Evolutionary conservation across 2,113 vertebrate genomes (phyloP).

Genomic region (Nasalis larvatus): DNA sequence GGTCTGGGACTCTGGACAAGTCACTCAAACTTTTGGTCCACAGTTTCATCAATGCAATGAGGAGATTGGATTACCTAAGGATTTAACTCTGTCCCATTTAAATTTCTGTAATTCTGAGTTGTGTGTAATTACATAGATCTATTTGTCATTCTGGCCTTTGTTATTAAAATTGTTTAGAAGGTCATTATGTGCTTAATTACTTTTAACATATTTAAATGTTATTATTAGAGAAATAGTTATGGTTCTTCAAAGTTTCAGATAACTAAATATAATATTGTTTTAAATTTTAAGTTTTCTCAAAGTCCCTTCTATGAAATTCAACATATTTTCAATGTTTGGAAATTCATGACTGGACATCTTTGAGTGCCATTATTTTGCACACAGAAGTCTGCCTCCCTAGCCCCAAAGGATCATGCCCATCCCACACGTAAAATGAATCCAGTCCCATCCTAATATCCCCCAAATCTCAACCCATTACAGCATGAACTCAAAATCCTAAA

Average conservation of each 20-base stretch:
- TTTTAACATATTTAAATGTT: background rate
- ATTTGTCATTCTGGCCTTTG: background rate
- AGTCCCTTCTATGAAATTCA: background rate
- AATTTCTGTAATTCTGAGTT: background rate
- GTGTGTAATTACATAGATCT: no score
- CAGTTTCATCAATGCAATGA: background rate
- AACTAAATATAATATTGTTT: background rate
- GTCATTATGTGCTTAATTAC: background rate
- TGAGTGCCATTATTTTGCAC: fast-evolving
- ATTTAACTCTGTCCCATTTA: background rate
- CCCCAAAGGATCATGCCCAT: fast-evolving
- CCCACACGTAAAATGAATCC: background rate
- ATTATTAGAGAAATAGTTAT: background rate
- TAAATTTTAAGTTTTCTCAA: background rate
- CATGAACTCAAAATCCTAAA: background rate
- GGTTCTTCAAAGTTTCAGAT: background rate
- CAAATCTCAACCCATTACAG: background rate
- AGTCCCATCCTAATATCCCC: no score
- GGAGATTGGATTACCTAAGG: fast-evolving
- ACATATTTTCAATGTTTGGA: background rate
- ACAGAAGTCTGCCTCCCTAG: no score
- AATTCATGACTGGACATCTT: background rate
- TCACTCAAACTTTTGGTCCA: background rate
- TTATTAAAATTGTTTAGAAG: background rate
- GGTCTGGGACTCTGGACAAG: background rate